phyloP scores from a whole-genome alignment of 1,140 invertebrate genomes.

The Neotoxoptera formosana region DNA sequence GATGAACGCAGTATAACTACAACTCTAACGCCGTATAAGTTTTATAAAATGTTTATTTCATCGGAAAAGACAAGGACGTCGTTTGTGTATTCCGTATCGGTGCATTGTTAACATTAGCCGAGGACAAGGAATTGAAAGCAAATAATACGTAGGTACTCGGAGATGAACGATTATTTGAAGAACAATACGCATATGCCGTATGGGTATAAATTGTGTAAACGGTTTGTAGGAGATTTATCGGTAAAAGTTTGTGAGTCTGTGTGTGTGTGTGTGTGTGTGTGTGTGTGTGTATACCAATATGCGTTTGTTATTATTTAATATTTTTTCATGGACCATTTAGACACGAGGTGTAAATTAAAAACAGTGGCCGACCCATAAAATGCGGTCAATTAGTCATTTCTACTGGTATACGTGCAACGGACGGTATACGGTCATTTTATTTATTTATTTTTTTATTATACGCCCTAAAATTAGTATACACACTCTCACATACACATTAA shows the following conservation, averaged over 20 bases:
- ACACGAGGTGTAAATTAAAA: conserved; percentile 45
- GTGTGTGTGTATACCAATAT: background rate
- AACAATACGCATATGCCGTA: background rate
- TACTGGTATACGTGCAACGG: conserved; percentile 18
- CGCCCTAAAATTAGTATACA: conserved; percentile 30
- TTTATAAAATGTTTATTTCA: background rate
- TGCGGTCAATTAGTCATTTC: conserved; percentile 40
- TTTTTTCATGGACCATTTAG: background rate
- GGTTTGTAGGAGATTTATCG: background rate
- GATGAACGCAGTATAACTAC: background rate
- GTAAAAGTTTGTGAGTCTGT: background rate
- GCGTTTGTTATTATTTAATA: conserved; percentile 8
- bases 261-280: background rate
- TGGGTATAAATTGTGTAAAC: background rate
- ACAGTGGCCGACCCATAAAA: conserved; percentile 33
- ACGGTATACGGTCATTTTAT: conserved; percentile 20
- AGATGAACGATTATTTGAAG: conserved; percentile 4
- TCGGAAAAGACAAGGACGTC: background rate
- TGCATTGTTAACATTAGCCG: background rate
- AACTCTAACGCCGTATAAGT: conserved; percentile 2
- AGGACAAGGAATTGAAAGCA: background rate
- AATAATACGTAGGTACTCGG: background rate
- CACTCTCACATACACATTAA: background rate
- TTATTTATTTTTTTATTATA: conserved; percentile 24
- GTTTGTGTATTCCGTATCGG: background rate